Evolutionary conservation across 1,140 invertebrate genomes (phyloP).

Genomic region (Pectinophora gossypiella): DNA sequence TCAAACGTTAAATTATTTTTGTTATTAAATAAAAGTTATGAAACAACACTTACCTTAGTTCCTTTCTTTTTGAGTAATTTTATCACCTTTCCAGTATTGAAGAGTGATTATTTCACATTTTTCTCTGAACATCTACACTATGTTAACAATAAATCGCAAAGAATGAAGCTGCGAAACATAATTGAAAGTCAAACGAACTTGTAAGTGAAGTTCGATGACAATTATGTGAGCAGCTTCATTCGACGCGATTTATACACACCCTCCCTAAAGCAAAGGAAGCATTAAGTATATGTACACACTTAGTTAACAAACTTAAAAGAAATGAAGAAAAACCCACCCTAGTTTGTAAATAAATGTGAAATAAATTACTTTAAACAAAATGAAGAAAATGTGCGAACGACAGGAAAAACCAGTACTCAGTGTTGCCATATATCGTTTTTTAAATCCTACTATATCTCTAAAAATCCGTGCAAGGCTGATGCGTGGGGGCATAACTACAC

Average conservation of each 20-base stretch:
- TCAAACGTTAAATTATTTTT: neutral
- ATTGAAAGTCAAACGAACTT: slow-evolving; percentile 10
- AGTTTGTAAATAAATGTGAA: neutral
- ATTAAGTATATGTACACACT: neutral
- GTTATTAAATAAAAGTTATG: neutral
- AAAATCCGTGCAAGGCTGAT: slow-evolving; percentile 7
- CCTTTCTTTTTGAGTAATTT: no score
- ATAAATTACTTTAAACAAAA: neutral
- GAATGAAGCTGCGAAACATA: slow-evolving; percentile 8
- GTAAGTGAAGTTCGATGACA: slow-evolving; percentile 10
- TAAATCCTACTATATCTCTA: no score
- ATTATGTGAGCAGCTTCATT: slow-evolving; percentile 10
- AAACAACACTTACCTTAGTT: no score
- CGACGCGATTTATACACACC: slow-evolving; percentile 3
- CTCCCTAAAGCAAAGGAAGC: neutral
- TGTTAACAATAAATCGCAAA: slow-evolving; percentile 8
- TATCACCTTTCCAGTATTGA: no score
- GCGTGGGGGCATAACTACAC: slow-evolving; percentile 2
- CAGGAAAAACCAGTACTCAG: neutral
- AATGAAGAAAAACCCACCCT: neutral
- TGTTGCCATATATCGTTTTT: neutral
- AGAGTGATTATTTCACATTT: no score
- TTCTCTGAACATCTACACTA: slow-evolving; percentile 8
- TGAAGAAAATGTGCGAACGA: neutral
- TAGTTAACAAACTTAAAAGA: neutral